These are phyloP conservation scores for Anarhynchus alexandrinus DNA, from an alignment of 2,113 vertebrate species.

Conservation along the genomic window DNA sequence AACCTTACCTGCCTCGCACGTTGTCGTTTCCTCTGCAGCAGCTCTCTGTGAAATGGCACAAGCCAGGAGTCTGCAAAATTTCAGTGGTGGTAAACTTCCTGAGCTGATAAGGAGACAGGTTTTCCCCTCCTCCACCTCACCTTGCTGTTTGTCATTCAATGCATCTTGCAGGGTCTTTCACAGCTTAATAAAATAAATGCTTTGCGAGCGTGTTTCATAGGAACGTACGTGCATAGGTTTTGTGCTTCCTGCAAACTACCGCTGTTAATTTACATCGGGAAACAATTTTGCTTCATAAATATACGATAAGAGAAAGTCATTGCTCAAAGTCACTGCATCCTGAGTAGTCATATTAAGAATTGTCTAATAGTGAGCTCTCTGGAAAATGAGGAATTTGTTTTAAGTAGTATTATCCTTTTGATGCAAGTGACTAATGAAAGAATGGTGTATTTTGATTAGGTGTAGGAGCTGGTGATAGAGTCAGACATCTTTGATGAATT, in stretches of 20 bases:
- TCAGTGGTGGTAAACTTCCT: background rate
- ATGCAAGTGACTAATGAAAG: background rate
- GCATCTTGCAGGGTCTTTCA: background rate
- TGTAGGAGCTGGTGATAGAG: background rate
- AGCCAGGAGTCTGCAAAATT: background rate
- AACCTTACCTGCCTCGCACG: background rate
- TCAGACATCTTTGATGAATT: background rate
- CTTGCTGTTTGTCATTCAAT: background rate
- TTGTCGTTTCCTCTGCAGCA: background rate
- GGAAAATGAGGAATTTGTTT: background rate
- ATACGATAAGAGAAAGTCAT: background rate
- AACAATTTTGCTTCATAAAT: background rate
- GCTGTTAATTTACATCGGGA: background rate
- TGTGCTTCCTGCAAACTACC: background rate
- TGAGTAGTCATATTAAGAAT: background rate
- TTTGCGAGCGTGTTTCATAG: background rate
- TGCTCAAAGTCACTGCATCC: background rate
- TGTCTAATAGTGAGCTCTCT: background rate
- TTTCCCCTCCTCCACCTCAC: background rate
- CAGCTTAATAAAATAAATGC: background rate
- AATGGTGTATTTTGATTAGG: background rate
- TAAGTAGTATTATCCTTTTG: background rate
- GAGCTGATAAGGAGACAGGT: background rate
- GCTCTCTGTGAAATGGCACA: background rate
- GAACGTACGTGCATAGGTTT: background rate